Evolutionary conservation across 2,888 invertebrate species (phyloP).

Genomic region (Cryptus armator): DNA sequence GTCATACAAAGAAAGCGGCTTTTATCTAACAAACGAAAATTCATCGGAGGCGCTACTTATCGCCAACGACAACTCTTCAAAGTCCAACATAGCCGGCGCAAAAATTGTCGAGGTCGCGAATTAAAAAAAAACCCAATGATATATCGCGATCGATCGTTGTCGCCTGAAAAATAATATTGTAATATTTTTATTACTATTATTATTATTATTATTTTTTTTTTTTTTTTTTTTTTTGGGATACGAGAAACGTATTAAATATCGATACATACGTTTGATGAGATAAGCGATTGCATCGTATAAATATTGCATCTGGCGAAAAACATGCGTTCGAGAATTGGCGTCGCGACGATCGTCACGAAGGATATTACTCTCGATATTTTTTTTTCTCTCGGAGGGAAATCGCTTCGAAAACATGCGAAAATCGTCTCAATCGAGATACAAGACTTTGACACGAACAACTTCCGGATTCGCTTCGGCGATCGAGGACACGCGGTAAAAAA

Average conservation of each 20-base stretch:
- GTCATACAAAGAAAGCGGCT: not conserved
- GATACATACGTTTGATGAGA: not conserved
- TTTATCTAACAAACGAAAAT: not conserved
- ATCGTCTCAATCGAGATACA: constrained; percentile 11
- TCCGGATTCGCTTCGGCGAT: constrained; percentile 29
- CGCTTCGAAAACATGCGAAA: not conserved
- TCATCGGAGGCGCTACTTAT: not conserved
- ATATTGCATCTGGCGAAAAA: not conserved
- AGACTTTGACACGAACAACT: not conserved
- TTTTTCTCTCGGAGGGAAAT: not conserved
- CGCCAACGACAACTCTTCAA: not conserved
- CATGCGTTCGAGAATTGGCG: constrained; percentile 37
- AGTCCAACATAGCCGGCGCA: not conserved
- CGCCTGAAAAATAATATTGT: too few species aligned
- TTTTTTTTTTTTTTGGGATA: too few species aligned
- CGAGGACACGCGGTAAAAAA: constrained; percentile 13
- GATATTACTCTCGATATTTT: constrained; percentile 36
- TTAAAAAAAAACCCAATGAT: not conserved
- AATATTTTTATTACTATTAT: too few species aligned
- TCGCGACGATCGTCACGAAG: constrained; percentile 58
- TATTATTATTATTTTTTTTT: too few species aligned
- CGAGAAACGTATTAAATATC: not conserved
- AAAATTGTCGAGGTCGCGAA: not conserved
- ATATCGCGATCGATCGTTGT: too few species aligned
- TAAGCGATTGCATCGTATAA: not conserved